These are phyloP conservation scores for Actenoides hombroni DNA, from an alignment of 2,113 vertebrate genomes.

Conservation along the genomic window DNA sequence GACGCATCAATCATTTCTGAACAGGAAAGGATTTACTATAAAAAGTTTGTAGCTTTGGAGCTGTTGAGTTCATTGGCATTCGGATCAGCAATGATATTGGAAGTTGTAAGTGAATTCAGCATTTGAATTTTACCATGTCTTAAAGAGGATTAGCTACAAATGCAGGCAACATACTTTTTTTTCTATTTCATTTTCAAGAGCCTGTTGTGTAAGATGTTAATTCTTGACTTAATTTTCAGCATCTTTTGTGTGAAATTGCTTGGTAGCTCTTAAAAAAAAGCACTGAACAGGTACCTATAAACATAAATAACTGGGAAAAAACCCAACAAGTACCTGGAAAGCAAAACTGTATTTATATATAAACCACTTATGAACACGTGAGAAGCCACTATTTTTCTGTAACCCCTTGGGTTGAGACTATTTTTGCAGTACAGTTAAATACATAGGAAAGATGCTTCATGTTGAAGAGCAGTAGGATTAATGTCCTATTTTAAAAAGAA, in stretches of 20 bases:
- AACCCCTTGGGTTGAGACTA: background rate
- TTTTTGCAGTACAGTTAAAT: background rate
- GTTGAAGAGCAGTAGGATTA: background rate
- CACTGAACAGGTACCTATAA: background rate
- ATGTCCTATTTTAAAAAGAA: background rate
- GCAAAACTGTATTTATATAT: background rate
- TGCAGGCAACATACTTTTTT: slow-evolving; percentile 75
- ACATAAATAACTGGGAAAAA: background rate
- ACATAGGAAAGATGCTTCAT: background rate
- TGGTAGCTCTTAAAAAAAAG: background rate
- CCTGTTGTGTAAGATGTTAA: slow-evolving; percentile 68
- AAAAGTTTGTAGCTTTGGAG: slow-evolving; percentile 77
- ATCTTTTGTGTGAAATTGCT: slow-evolving; percentile 18
- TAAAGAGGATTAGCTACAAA: slow-evolving; percentile 87
- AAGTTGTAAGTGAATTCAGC: slow-evolving; percentile 79
- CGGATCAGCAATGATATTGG: slow-evolving; percentile 74
- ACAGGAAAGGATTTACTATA: slow-evolving; percentile 79
- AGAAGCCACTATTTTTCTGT: background rate
- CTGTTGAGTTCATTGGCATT: slow-evolving; percentile 78
- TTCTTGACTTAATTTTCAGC: slow-evolving; percentile 57
- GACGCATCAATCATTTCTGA: slow-evolving; percentile 74
- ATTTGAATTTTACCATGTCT: slow-evolving; percentile 78
- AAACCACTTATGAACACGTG: background rate
- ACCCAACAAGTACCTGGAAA: background rate
- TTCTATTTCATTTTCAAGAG: slow-evolving; percentile 63